These are phyloP conservation scores for Schlechtendalia chinensis DNA, from an alignment of 1,140 invertebrate genomes.

Conservation along the genomic window DNA sequence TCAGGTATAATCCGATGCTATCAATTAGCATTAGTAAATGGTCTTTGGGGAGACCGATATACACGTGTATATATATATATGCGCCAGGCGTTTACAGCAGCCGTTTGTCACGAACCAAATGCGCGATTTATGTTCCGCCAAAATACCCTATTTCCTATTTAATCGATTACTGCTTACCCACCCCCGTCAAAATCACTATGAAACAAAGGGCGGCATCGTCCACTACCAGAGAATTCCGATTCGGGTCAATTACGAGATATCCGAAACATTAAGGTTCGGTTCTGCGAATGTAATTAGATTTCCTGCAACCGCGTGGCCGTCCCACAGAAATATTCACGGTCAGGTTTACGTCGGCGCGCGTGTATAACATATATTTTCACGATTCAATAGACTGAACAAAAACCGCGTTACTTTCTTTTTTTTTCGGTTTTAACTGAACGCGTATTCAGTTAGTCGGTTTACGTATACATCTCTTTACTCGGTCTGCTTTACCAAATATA, in stretches of 20 bases:
- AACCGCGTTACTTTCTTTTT: too few relatives aligned
- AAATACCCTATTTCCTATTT: slow-evolving; percentile 38
- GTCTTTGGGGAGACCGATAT: neutral
- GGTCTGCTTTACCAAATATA: too few relatives aligned
- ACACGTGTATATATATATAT: neutral
- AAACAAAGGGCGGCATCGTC: neutral
- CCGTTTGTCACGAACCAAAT: slow-evolving; percentile 41
- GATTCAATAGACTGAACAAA: neutral
- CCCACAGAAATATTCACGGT: neutral
- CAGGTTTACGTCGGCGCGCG: neutral
- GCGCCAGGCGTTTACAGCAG: neutral
- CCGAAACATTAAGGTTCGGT: too few relatives aligned
- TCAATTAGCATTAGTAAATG: slow-evolving; percentile 41
- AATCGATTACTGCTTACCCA: neutral
- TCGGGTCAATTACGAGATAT: slow-evolving; percentile 20
- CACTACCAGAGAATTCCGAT: neutral
- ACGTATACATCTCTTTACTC: too few relatives aligned
- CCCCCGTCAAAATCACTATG: neutral
- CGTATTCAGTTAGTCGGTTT: too few relatives aligned
- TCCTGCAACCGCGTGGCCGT: neutral
- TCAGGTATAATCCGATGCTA: slow-evolving; percentile 31
- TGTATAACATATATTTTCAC: neutral
- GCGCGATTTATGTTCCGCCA: slow-evolving; percentile 31
- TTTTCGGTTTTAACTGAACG: neutral
- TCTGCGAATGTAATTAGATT: neutral